Evolutionary conservation across 1,140 invertebrate species (phyloP), one percentile per base, ranked within the genome.

Genomic region (Liolophura sinensis): DNA sequence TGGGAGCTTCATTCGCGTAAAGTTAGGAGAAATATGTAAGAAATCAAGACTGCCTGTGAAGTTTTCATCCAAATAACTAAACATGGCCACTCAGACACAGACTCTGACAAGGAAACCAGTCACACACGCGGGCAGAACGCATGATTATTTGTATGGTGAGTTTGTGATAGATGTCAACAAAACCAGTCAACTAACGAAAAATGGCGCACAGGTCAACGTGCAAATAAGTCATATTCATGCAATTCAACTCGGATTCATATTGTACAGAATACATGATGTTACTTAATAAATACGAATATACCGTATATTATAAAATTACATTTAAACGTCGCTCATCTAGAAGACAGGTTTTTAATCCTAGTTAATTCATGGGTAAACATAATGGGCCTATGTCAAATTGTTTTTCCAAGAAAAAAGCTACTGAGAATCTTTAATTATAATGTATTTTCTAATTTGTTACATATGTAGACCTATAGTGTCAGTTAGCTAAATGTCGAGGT

Each of bases 141-240:
- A 82, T 66, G 82, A 83, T 74, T 83, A 82, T 74, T 67, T 83
- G 1, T 82, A 82, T 69, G 82, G 82, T 83, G 69, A 65, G 77
- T 73, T 27, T 22, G 67, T 65, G 51, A 31, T 24, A 64, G 40
- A 27, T 61, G 31, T 47, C 55, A 24, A 11, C 27, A 49, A 54
- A 47, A 6, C 11, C 18, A 46, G 22, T 7, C 15, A 51, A 25
- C 22, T n/a, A 48, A 18, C 60, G 31, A 15, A 67, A 16, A 54
- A 22, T n/a, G n/a, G 20, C 24, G 0, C 11, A 31, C 20, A 47
- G 22, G n/a, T 24, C 5, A 16, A 9, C 31, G 51, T 25, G 12
- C 18, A n/a, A 15, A 18, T 51, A n/a, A 48, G 16, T n/a, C 49
- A 14, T 64, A 16, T 7, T 50, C 11, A 20, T 50, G 5, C 31